Evolutionary conservation across 2,113 vertebrate genomes (phyloP), one percentile per base, ranked within the genome.

Genomic region (Oncorhynchus mykiss): DNA sequence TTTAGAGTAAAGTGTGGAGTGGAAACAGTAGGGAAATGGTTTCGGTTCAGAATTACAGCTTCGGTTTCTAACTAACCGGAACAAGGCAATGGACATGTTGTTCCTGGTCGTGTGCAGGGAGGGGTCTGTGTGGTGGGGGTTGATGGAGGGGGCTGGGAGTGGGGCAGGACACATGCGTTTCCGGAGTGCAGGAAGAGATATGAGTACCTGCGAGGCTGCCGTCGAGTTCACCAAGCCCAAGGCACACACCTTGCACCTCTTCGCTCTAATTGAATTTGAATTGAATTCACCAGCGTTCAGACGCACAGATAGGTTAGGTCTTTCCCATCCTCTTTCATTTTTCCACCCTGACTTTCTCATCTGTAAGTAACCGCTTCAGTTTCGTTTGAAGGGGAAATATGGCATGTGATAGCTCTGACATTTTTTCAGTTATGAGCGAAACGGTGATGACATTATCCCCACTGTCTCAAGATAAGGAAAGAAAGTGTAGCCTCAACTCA

Each of bases 381-480:
- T 31, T 11, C 1, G 16, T 67, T 31, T 67, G 65, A 67, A 67
- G 65, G 27, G 14, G 59, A 20, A 67, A 34, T 13, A 11, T 45
- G 39, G 2, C 9, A 45, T 45, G 29, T 67, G 16, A 29, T 29
- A 31, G 65, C 16, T 20, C 27, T 67, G 29, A 34, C 24, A 34
- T 29, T 29, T 34, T 34, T 67, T 4, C 24, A 67, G 25, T 67
- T 67, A 18, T 14, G 27, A 18, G 27, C 27, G 14, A 31, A 18
- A 29, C 25, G 5, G 24, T 24, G 62, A 65, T 18, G 34, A 25
- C 67, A 2, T 24, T 76, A 13, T 27, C 54, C 67, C 45, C 83
- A 84, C 93, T 90, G 92, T 93, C 92, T 92, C 60, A 16, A 69
- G 67, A 69, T 69, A 69, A 67, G 65, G 27, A 39, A 39, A 39